Evolutionary conservation across 1,140 invertebrate genomes (phyloP).

Genomic region (Bemisia tabaci): DNA sequence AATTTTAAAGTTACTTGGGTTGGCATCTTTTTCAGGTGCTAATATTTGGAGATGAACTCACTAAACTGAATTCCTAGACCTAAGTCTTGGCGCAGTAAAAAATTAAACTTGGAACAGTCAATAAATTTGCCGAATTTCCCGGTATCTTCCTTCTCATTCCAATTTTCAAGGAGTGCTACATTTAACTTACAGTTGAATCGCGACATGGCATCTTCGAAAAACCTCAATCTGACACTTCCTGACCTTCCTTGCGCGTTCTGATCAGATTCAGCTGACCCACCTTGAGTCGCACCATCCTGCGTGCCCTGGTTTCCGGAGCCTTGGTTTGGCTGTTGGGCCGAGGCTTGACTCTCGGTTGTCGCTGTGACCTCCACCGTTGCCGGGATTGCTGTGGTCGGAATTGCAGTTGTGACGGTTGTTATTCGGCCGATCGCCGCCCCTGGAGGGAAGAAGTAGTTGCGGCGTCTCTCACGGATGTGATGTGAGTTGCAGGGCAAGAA

Average conservation of each 20-base stretch:
- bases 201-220: background rate
- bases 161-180: too few relatives aligned
- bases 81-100: too few relatives aligned
- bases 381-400: background rate
- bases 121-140: too few relatives aligned
- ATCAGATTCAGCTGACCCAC: background rate
- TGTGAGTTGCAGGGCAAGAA: constrained; percentile 54
- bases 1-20: too few relatives aligned
- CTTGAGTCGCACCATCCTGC: background rate
- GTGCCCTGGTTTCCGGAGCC: background rate
- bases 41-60: too few relatives aligned
- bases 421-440: background rate
- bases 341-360: background rate
- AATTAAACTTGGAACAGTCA: too few relatives aligned
- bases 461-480: constrained; percentile 33
- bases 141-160: too few relatives aligned
- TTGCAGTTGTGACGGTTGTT: background rate
- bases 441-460: background rate
- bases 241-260: background rate
- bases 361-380: background rate
- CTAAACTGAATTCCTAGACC: too few relatives aligned
- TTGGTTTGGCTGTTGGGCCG: background rate
- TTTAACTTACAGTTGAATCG: background rate
- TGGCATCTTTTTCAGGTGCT: too few relatives aligned
- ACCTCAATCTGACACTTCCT: background rate